Percentiles rank a stretch among this genome's conserved stretches.
These are phyloP conservation scores for Nasalis larvatus DNA, from an alignment of 2,113 vertebrate genomes.

Conservation along the genomic window DNA sequence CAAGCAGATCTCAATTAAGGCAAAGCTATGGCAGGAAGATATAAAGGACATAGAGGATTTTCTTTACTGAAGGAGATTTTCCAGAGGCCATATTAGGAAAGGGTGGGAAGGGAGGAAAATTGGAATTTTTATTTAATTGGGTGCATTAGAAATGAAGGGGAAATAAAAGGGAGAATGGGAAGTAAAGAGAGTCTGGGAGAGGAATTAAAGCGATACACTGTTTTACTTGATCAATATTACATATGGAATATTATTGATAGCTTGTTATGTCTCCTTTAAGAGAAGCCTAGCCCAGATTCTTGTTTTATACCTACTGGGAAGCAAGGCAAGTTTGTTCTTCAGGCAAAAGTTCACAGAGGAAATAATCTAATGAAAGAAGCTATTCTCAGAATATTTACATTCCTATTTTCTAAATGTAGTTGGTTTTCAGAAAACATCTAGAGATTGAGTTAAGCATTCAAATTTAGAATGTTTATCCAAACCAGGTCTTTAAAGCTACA, in stretches of 20 bases:
- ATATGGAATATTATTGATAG: not conserved
- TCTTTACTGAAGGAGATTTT: not conserved
- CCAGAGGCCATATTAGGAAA: not conserved
- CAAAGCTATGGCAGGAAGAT: not conserved
- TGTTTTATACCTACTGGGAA: not conserved
- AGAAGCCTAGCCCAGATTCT: not conserved
- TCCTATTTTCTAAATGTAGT: conserved; percentile 14
- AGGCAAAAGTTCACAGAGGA: not conserved
- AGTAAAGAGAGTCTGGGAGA: not conserved
- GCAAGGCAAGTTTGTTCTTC: not conserved
- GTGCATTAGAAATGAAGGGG: not conserved
- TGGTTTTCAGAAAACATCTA: conserved; percentile 44
- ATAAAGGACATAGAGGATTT: not conserved
- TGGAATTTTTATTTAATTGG: not conserved
- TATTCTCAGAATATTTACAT: conserved; percentile 38
- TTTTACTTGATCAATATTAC: not conserved
- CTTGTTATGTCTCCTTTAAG: not conserved
- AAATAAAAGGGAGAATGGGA: not conserved
- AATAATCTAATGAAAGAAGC: not conserved
- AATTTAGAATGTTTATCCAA: conserved; percentile 6
- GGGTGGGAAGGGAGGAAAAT: not conserved
- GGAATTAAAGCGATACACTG: not conserved
- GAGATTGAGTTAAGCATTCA: conserved; percentile 24
- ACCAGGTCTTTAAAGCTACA: not conserved
- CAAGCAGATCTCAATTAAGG: not conserved